Evolutionary conservation across 2,113 vertebrate species (phyloP).

Genomic region (Lipotes vexillifer): DNA sequence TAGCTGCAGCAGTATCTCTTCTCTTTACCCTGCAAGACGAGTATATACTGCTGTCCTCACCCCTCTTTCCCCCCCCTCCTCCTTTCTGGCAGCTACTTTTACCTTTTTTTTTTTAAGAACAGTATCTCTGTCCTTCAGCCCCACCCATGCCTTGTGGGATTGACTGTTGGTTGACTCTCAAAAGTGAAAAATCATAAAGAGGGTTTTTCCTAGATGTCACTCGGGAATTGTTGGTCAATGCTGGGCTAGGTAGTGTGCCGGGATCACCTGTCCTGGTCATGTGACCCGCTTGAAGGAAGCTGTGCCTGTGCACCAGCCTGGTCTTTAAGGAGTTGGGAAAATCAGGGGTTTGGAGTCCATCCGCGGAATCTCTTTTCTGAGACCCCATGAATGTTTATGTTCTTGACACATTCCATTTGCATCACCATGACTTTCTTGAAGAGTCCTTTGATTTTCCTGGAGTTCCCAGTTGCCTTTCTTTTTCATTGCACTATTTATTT

Average conservation of each 20-base stretch:
- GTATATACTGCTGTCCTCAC: rapidly evolving
- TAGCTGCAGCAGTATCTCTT: rapidly evolving
- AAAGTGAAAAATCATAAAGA: background rate
- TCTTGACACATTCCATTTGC: too few species aligned
- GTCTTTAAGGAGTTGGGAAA: background rate
- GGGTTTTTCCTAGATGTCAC: background rate
- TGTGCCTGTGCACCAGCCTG: too few species aligned
- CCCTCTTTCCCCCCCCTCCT: background rate
- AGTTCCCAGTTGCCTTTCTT: background rate
- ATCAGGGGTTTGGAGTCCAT: background rate
- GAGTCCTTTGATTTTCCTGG: background rate
- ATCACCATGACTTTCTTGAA: background rate
- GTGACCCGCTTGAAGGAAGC: background rate
- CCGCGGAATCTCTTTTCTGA: background rate
- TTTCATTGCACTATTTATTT: too few species aligned
- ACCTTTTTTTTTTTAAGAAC: background rate
- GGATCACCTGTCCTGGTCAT: rapidly evolving
- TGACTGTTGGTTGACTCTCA: too few species aligned
- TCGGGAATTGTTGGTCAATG: too few species aligned
- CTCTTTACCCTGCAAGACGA: background rate
- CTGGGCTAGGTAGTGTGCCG: background rate
- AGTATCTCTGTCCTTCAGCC: background rate
- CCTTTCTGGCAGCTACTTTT: background rate
- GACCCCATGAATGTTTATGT: background rate
- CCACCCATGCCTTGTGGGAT: too few species aligned